These are phyloP conservation scores for Rhingia rostrata DNA, from an alignment of 2,888 invertebrate genomes.

Conservation along the genomic window DNA sequence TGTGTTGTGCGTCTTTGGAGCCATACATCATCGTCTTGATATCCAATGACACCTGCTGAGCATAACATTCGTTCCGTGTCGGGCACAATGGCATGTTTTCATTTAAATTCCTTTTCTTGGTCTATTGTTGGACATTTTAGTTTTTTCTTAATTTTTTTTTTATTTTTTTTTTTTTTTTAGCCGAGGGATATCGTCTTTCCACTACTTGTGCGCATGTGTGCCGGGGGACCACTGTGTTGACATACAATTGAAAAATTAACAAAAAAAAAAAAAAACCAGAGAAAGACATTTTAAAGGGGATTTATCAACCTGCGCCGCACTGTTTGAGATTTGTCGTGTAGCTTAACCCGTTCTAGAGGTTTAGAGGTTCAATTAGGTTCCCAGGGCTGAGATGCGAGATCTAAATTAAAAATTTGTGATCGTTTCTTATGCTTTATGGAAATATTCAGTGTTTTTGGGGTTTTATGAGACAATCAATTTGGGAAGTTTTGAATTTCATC, in stretches of 20 bases:
- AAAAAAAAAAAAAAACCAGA: slow-evolving; percentile 12
- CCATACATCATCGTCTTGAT: slow-evolving; percentile 58
- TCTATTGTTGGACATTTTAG: no score
- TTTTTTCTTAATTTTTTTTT: neutral
- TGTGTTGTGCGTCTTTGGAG: neutral
- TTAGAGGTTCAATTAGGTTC: neutral
- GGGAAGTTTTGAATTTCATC: slow-evolving; percentile 63
- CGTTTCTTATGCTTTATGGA: slow-evolving; percentile 71
- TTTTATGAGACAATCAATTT: slow-evolving; percentile 67
- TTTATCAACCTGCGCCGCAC: slow-evolving; percentile 61
- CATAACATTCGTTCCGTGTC: slow-evolving; percentile 38
- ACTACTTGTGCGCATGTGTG: slow-evolving; percentile 21
- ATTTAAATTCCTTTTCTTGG: slow-evolving; percentile 36
- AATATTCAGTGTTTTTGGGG: slow-evolving; percentile 35
- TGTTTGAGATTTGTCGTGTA: no score
- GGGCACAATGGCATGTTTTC: slow-evolving; percentile 44
- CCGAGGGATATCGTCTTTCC: slow-evolving; percentile 69
- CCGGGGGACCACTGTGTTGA: slow-evolving; percentile 39
- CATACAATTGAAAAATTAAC: slow-evolving; percentile 63
- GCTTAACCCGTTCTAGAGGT: slow-evolving; percentile 42
- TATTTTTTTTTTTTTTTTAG: slow-evolving; percentile 24
- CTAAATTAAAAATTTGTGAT: slow-evolving; percentile 74
- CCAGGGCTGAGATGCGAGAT: slow-evolving; percentile 27
- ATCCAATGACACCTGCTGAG: slow-evolving; percentile 69
- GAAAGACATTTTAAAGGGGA: slow-evolving; percentile 27